These are phyloP conservation scores for Rhagoletis zephyria DNA, from an alignment of 1,140 invertebrate genomes.

Conservation along the genomic window DNA sequence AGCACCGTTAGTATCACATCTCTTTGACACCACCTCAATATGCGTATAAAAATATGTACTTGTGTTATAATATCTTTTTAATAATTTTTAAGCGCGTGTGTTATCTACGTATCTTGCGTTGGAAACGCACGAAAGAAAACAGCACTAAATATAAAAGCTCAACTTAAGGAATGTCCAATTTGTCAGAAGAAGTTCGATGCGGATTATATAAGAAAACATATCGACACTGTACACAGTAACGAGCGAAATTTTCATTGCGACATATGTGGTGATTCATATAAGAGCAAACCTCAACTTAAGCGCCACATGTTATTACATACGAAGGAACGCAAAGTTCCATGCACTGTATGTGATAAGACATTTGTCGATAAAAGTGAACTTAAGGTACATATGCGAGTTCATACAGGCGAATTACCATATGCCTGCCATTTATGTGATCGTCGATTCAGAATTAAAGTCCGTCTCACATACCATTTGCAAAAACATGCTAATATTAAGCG, in stretches of 20 bases:
- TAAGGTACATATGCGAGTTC: constrained; percentile 93
- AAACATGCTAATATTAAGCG: constrained; percentile 86
- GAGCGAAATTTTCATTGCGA: constrained; percentile 12
- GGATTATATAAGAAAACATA: not conserved
- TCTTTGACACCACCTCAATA: too few species aligned
- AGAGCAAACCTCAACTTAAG: not conserved
- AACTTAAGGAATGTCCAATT: constrained; percentile 1
- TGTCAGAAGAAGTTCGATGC: not conserved
- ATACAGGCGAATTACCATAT: constrained; percentile 97
- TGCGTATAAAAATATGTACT: too few species aligned
- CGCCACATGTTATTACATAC: not conserved
- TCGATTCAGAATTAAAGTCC: constrained; percentile 64
- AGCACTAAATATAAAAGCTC: not conserved
- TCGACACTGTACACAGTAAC: not conserved
- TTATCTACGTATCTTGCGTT: not conserved
- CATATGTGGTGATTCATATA: not conserved
- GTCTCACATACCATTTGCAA: constrained; percentile 76
- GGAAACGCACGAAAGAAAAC: not conserved
- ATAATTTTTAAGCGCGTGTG: not conserved
- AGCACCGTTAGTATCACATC: too few species aligned
- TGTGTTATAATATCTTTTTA: too few species aligned
- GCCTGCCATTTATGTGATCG: constrained; percentile 63
- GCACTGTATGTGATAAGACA: constrained; percentile 25
- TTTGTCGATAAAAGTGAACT: constrained; percentile 81
- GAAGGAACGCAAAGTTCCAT: not conserved